These are phyloP conservation scores for Nesometra sesokonis DNA, from an alignment of 35 echinoderm and acorn worm genomes.

Conservation along the genomic window DNA sequence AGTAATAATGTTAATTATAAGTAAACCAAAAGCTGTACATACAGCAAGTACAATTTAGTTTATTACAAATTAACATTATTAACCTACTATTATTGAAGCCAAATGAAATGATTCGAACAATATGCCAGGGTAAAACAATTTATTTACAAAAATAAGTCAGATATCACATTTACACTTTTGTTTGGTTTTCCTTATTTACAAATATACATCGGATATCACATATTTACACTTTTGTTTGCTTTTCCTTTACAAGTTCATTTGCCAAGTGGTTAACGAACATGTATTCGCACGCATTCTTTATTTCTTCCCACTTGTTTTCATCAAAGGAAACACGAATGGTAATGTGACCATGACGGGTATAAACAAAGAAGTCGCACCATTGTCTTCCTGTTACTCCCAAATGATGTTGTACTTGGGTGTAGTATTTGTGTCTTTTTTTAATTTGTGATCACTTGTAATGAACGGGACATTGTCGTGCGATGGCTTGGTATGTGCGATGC, in stretches of 20 bases:
- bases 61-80: no score
- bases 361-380: constrained; percentile 56
- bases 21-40: no score
- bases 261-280: constrained; percentile 20
- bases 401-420: constrained; percentile 23
- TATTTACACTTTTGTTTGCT: no score
- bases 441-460: constrained; percentile 1
- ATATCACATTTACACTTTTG: no score
- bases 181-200: no score
- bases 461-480: constrained; percentile 8
- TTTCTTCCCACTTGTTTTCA: constrained; percentile 9
- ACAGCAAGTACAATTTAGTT: no score
- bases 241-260: constrained; percentile 18
- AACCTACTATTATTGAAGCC: no score
- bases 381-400: constrained; percentile 19
- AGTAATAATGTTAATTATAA: no score
- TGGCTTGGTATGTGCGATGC: constrained; percentile 10
- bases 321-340: constrained; percentile 3
- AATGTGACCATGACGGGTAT: constrained; percentile 16
- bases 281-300: background rate
- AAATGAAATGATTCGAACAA: no score
- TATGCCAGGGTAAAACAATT: no score
- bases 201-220: no score
- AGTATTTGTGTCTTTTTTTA: constrained; percentile 22
- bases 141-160: no score